Evolutionary conservation across 2,888 invertebrate genomes (phyloP).

Genomic region (Agrochola litura): DNA sequence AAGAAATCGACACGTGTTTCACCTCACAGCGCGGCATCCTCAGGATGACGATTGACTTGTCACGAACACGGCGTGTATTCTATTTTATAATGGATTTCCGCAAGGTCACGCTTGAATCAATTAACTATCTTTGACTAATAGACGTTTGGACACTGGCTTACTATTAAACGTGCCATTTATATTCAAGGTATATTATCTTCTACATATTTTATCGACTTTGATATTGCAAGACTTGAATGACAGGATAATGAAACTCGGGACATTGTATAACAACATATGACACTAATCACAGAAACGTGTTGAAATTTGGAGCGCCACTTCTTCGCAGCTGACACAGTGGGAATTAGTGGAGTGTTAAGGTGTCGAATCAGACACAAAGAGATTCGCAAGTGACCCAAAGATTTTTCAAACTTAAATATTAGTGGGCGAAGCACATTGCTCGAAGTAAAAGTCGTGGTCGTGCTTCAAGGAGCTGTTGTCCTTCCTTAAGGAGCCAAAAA

Average conservation of each 20-base stretch:
- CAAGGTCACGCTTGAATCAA: too few relatives aligned
- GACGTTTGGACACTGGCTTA: not conserved
- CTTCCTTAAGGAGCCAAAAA: too few relatives aligned
- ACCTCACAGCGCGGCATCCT: too few relatives aligned
- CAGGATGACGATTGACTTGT: too few relatives aligned
- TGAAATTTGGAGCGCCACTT: not conserved
- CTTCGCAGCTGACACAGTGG: not conserved
- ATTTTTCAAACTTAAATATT: not conserved
- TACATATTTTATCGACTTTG: not conserved
- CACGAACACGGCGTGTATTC: too few relatives aligned
- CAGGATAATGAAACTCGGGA: not conserved
- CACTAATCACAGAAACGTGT: not conserved
- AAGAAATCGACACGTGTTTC: too few relatives aligned
- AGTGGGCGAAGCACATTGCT: too few relatives aligned
- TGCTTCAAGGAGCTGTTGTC: too few relatives aligned
- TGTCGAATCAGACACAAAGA: not conserved
- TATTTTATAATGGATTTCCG: too few relatives aligned
- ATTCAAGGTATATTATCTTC: not conserved
- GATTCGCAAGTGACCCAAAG: not conserved
- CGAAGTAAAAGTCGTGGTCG: too few relatives aligned
- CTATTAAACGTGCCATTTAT: conserved; percentile 18
- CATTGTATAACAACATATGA: not conserved
- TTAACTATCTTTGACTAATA: not conserved
- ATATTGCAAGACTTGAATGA: conserved; percentile 1
- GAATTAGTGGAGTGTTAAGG: not conserved